Evolutionary conservation across 2,888 invertebrate genomes (phyloP).

Genomic region (Salpingus planirostris): DNA sequence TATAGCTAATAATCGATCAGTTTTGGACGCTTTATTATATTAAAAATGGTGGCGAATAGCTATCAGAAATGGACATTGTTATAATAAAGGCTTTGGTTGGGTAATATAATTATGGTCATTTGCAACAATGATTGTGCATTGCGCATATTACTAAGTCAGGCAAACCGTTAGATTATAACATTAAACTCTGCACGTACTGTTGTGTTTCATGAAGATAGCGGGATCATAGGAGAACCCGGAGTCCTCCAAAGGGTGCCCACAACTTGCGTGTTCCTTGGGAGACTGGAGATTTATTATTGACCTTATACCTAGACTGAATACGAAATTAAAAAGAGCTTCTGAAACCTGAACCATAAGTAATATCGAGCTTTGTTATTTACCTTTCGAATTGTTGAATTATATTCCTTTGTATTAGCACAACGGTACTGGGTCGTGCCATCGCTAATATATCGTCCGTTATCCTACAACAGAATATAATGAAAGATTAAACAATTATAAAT

Average conservation of each 20-base stretch:
- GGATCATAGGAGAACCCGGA: constrained; percentile 84
- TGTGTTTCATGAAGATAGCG: constrained; percentile 72
- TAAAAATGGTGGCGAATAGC: too few relatives aligned
- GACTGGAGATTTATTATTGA: constrained; percentile 80
- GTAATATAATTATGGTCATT: too few relatives aligned
- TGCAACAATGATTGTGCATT: too few relatives aligned
- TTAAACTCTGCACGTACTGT: constrained; percentile 70
- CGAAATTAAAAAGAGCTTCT: constrained; percentile 4
- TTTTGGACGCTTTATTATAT: too few relatives aligned
- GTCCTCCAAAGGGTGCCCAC: constrained; percentile 64
- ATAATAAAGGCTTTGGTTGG: too few relatives aligned
- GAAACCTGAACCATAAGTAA: constrained; percentile 1
- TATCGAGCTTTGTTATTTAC: constrained; percentile 34
- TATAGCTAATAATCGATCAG: too few relatives aligned
- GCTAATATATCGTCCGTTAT: constrained; percentile 81
- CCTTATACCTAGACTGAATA: constrained; percentile 69
- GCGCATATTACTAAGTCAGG: too few relatives aligned
- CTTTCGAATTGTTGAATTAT: constrained; percentile 73
- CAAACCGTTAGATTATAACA: too few relatives aligned
- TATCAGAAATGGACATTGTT: too few relatives aligned
- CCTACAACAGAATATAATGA: constrained; percentile 59
- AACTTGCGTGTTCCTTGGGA: constrained; percentile 78
- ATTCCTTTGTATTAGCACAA: constrained; percentile 62
- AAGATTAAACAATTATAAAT: too few relatives aligned
- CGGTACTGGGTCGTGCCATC: constrained; percentile 78